Conservation (phyloP, 1,140 invertebrate species). For the Wiebesia pumilae region DNA sequence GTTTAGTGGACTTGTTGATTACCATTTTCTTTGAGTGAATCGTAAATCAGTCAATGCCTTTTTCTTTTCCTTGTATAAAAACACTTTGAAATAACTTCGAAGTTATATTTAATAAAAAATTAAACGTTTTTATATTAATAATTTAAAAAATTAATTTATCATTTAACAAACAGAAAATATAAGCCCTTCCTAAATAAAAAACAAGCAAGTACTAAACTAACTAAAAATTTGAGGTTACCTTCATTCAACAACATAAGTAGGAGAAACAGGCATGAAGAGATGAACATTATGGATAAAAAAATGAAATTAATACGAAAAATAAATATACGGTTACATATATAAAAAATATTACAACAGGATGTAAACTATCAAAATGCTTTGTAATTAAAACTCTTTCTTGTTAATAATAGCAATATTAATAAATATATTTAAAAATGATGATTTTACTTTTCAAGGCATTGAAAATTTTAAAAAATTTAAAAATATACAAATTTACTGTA, state of each 20-base stretch:
- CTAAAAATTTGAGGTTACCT: constrained; percentile 36
- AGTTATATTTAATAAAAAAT: neutral
- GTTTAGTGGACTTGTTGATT: neutral
- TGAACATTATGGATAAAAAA: neutral
- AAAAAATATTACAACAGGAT: neutral
- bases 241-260: neutral
- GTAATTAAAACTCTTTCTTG: too few species aligned
- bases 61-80: neutral
- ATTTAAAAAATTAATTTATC: neutral
- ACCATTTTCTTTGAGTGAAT: constrained; percentile 8
- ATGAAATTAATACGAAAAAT: neutral
- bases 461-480: too few species aligned
- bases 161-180: neutral
- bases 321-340: neutral
- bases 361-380: too few species aligned
- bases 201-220: neutral
- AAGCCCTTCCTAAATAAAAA: neutral
- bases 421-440: too few species aligned
- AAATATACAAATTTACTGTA: too few species aligned
- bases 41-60: constrained; percentile 1
- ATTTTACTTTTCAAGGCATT: too few species aligned
- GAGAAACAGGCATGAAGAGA: neutral
- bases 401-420: too few species aligned
- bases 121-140: neutral
- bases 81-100: constrained; percentile 6